Base-by-base conservation (phyloP, 2,888 invertebrate species). In the Xestia rhomboidea region DNA sequence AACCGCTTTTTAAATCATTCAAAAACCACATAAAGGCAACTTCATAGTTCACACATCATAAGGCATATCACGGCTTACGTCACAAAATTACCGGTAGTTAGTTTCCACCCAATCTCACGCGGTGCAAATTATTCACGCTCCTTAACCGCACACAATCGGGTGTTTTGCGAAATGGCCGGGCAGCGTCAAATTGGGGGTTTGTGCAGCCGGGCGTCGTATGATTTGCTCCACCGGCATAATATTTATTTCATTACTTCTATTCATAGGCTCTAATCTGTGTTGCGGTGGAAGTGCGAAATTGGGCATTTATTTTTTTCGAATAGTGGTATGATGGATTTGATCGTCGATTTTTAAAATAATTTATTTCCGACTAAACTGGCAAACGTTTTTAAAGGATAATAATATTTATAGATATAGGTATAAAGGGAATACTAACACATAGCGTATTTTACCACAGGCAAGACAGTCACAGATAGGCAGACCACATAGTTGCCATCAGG, bases 211-310 rank as follows among this genome's bases (percentile, higher is more conserved):
- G 93, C 96, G 96, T 95, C 91, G 92, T 91, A 91, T 93, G 94
- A 94, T 94, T 94, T 95, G 95, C 95, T 94, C 95, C 93, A 95
- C 95, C 96, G 96, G 95, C 96, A 94, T 96, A 96, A 96, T 96
- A 95, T 96, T 96, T 96, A 96, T 96, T 96, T 96, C 96, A 96
- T 96, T 96, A 96, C 95, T 95, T 94, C 96, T 95, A 96, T 96
- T 96, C 96, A 96, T 96, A 91, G 93, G 91, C 92, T 92, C 92
- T 96, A 96, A 96, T 96, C 96, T 95, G 94, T 92, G 96, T 93
- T 90, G 90, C 93, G 71, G 94, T 87, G 49, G 67, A 91, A 92
- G 85, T 90, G 62, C 44, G 72, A 76, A 77, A 7, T 41, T 5
- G 1, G 63, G 18, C 0, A 3, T 13, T 63, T 24, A 13, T 24